Percentiles rank a stretch among this genome's conserved stretches.
These are phyloP conservation scores for Gallinago solitaria DNA, from an alignment of 2,797 vertebrate genomes.

Conservation along the genomic window DNA sequence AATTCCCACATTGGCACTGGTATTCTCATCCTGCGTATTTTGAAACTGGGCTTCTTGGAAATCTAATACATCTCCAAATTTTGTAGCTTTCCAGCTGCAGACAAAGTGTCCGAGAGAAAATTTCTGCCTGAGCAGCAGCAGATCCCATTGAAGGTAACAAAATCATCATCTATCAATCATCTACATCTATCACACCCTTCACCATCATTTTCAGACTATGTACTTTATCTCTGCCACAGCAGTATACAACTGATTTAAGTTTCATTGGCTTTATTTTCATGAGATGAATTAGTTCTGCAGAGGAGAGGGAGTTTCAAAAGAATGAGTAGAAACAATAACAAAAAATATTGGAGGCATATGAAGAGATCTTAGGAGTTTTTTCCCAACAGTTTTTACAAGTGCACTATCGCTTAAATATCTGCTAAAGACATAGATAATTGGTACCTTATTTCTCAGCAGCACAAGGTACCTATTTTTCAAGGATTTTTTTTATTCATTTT, in stretches of 20 bases:
- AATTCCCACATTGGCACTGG: background rate
- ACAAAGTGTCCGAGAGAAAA: background rate
- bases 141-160: constrained; percentile 66
- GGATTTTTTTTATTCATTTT: background rate
- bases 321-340: background rate
- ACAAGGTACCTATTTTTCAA: background rate
- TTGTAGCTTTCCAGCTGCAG: constrained; percentile 67
- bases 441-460: background rate
- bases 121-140: background rate
- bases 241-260: background rate
- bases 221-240: background rate
- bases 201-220: background rate
- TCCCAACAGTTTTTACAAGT: background rate
- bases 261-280: background rate
- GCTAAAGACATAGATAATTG: background rate
- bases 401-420: background rate
- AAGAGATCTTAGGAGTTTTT: background rate
- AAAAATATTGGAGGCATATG: background rate
- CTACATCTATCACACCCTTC: background rate
- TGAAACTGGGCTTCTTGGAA: background rate
- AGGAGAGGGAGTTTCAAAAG: background rate
- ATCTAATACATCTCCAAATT: constrained; percentile 41
- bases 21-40: background rate
- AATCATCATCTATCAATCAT: background rate
- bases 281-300: background rate